Evolutionary conservation across 1,140 invertebrate species (phyloP).

Genomic region (Geopemphigus sp.): DNA sequence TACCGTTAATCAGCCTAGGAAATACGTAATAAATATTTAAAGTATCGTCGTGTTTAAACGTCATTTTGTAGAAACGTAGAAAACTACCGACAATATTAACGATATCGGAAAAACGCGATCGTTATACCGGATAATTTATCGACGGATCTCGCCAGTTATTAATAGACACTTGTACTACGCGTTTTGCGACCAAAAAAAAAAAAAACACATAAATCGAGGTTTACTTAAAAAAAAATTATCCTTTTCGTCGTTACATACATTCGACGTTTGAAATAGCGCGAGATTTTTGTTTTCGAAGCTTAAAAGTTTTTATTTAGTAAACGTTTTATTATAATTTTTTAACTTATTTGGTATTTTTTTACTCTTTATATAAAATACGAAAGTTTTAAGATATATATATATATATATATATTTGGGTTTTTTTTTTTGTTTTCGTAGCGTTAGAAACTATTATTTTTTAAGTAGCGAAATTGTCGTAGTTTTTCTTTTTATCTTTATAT

Average conservation of each 20-base stretch:
- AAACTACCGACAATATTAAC: conserved; percentile 28
- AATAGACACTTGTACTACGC: conserved; percentile 38
- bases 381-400: conserved; percentile 37
- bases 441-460: conserved; percentile 48
- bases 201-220: conserved; percentile 43
- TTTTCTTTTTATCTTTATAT: conserved; percentile 28
- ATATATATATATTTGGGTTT: conserved; percentile 47
- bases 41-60: background rate
- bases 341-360: conserved; percentile 50
- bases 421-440: conserved; percentile 33
- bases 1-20: conserved; percentile 12
- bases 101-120: conserved; percentile 19
- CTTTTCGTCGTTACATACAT: conserved; percentile 30
- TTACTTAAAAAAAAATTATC: conserved; percentile 47
- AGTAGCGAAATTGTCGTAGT: conserved; percentile 45
- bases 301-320: conserved; percentile 43
- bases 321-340: conserved; percentile 48
- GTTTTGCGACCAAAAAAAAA: too few relatives aligned
- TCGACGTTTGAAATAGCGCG: conserved; percentile 20
- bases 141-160: conserved; percentile 47
- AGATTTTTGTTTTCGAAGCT: conserved; percentile 35
- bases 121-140: conserved; percentile 47
- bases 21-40: conserved; percentile 28
- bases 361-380: conserved; percentile 48
- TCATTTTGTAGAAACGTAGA: conserved; percentile 19